These are phyloP conservation scores for Psittacus erithacus DNA, from an alignment of 2,113 vertebrate genomes.

Conservation along the genomic window DNA sequence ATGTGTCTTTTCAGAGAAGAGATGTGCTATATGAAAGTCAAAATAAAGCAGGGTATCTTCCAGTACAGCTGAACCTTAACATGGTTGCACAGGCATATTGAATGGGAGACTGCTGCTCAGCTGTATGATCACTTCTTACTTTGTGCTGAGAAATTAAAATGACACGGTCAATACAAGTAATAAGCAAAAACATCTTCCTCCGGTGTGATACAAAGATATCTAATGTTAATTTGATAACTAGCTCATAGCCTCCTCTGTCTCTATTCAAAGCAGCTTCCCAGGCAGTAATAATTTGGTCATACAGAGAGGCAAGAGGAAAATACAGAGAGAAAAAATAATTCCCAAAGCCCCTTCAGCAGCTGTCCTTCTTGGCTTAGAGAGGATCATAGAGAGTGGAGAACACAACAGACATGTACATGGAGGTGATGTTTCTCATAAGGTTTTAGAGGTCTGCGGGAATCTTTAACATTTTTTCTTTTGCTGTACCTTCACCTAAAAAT, in stretches of 20 bases:
- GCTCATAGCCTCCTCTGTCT: background rate
- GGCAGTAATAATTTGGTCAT: background rate
- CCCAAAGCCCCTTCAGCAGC: background rate
- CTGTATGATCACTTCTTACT: background rate
- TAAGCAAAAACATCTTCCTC: background rate
- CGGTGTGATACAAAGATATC: background rate
- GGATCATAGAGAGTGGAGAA: background rate
- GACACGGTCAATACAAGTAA: background rate
- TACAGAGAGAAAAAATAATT: background rate
- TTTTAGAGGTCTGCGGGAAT: background rate
- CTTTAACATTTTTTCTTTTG: background rate
- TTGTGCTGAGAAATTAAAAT: constrained; percentile 3
- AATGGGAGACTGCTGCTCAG: background rate
- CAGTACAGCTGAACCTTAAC: background rate
- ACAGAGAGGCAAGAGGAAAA: background rate
- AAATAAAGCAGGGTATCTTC: background rate
- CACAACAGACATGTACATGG: accelerated
- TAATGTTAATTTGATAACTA: background rate
- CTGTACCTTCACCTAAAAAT: background rate
- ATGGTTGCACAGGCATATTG: accelerated
- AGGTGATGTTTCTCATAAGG: accelerated
- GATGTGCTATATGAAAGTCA: background rate
- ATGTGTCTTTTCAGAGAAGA: background rate
- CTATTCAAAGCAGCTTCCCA: background rate
- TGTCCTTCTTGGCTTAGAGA: background rate